phyloP scores from a whole-genome alignment of 2,888 invertebrate species.

The Netelia virgata region DNA sequence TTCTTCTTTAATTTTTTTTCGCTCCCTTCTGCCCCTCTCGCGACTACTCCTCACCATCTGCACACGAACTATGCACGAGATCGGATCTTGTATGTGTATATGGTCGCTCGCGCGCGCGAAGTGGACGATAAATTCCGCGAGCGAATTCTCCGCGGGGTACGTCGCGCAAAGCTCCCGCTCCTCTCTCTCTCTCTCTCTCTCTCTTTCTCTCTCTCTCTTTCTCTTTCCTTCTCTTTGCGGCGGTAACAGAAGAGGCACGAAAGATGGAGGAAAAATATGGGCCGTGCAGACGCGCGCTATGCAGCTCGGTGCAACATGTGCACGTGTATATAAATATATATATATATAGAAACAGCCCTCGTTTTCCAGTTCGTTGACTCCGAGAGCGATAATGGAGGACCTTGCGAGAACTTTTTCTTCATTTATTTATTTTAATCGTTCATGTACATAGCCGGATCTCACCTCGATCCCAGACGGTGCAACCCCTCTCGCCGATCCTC shows the following conservation, averaged over 20 bases:
- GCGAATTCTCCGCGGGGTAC: conserved; percentile 66
- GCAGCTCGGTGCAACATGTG: conserved; percentile 7
- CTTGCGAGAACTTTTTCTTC: conserved; percentile 59
- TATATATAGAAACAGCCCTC: conserved; percentile 28
- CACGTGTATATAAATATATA: conserved; percentile 5
- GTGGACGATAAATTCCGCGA: conserved; percentile 68
- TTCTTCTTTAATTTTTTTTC: conserved; percentile 23
- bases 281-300: conserved; percentile 47
- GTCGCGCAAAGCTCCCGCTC: conserved; percentile 43
- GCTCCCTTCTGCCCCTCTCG: conserved; percentile 1
- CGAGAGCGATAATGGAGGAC: conserved; percentile 61
- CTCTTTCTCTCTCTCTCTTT: neutral
- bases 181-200: neutral
- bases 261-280: conserved; percentile 62
- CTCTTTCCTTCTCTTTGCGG: neutral
- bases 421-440: conserved; percentile 21
- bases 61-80: conserved; percentile 41
- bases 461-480: conserved; percentile 28
- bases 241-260: conserved; percentile 41
- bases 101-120: conserved; percentile 33
- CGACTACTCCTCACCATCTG: conserved; percentile 43
- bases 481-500: conserved; percentile 22
- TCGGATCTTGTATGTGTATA: conserved; percentile 50
- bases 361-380: conserved; percentile 66
- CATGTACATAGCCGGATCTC: conserved; percentile 16